Evolutionary conservation across 2,888 invertebrate genomes (phyloP).

Genomic region (Drosophila peninsularis): DNA sequence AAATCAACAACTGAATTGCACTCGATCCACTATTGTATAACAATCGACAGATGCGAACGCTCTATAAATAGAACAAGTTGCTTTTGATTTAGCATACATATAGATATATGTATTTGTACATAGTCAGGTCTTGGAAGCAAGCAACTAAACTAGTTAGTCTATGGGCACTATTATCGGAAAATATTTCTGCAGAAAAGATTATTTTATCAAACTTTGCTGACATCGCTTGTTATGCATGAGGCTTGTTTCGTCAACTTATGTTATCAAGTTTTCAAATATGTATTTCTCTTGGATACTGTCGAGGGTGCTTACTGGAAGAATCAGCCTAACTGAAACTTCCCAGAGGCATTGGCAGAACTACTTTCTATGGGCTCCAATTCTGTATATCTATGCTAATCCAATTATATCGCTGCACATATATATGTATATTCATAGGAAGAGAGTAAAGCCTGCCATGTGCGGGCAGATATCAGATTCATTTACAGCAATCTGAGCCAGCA

Average conservation of each 20-base stretch:
- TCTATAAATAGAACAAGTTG: not conserved
- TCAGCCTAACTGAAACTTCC: not conserved
- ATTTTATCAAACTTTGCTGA: not conserved
- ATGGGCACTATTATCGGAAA: not conserved
- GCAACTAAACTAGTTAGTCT: not conserved
- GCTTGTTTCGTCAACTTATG: not conserved
- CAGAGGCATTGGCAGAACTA: not conserved
- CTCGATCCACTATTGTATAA: slow-evolving; percentile 2
- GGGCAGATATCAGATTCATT: too few relatives aligned
- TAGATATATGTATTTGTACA: not conserved
- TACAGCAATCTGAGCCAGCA: not conserved
- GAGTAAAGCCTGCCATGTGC: not conserved
- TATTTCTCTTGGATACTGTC: not conserved
- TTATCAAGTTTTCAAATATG: not conserved
- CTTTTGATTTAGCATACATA: too few relatives aligned
- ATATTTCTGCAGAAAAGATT: not conserved
- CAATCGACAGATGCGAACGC: not conserved
- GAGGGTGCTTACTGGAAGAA: not conserved
- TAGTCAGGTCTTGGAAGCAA: not conserved
- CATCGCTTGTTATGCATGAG: not conserved
- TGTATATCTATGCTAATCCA: not conserved
- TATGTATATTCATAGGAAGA: not conserved
- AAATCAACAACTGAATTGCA: not conserved
- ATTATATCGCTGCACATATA: not conserved
- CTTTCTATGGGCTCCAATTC: not conserved